These are phyloP conservation scores for Pithecia hirsuta DNA, from an alignment of 2,797 vertebrate species.

Conservation along the genomic window DNA sequence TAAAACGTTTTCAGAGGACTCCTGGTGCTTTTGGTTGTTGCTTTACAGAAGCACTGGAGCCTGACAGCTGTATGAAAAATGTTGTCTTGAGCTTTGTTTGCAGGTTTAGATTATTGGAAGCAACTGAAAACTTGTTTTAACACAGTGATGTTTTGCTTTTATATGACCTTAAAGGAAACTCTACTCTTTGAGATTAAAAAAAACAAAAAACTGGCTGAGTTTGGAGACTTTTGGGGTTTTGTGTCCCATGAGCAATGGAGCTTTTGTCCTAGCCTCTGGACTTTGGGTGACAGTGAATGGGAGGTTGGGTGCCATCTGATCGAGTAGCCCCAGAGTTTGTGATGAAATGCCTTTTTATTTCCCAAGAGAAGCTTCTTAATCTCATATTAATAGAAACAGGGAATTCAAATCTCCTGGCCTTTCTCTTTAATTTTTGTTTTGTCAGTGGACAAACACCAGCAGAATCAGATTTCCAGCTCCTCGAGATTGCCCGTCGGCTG, in stretches of 20 bases:
- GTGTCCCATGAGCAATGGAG: slow-evolving; percentile 53
- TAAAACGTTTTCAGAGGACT: not conserved
- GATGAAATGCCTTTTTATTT: slow-evolving; percentile 75
- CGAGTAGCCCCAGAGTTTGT: slow-evolving; percentile 40
- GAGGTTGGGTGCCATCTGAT: slow-evolving; percentile 27
- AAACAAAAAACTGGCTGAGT: not conserved
- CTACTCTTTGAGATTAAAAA: slow-evolving; percentile 50
- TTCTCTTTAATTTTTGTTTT: slow-evolving; percentile 74
- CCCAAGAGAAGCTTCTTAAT: slow-evolving; percentile 64
- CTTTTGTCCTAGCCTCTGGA: slow-evolving; percentile 50
- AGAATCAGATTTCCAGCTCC: slow-evolving; percentile 96
- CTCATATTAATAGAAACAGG: slow-evolving; percentile 72
- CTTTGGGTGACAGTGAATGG: not conserved
- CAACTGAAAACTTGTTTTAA: slow-evolving; percentile 43
- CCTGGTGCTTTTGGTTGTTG: not conserved
- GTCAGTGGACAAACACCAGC: slow-evolving; percentile 96
- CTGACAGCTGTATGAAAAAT: not conserved
- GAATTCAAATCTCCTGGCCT: slow-evolving; percentile 68
- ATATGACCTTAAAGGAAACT: slow-evolving; percentile 57
- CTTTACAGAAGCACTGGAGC: not conserved
- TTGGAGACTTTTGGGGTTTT: slow-evolving; percentile 42
- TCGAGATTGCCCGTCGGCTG: slow-evolving; percentile 94
- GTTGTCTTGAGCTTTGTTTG: not conserved
- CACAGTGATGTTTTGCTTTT: slow-evolving; percentile 41
- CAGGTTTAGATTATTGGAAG: not conserved